Evolutionary conservation across 2,113 vertebrate species (phyloP).

Genomic region (Xyliphius kryptos): DNA sequence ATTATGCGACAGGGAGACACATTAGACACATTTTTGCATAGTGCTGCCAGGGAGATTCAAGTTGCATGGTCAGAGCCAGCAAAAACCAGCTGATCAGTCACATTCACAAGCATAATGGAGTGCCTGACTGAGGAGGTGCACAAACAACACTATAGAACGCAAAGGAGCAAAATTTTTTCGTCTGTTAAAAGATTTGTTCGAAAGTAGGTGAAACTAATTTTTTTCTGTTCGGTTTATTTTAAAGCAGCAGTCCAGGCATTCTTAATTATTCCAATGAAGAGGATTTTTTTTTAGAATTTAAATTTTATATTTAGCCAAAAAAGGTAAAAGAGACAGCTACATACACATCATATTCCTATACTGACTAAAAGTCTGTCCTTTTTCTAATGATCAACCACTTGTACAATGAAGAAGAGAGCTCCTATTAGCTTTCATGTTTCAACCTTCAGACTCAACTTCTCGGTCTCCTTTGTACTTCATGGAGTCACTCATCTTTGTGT

Average conservation of each 20-base stretch:
- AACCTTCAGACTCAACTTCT: constrained; percentile 56
- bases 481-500: constrained; percentile 57
- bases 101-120: constrained; percentile 43
- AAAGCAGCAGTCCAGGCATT: constrained; percentile 15
- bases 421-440: constrained; percentile 60
- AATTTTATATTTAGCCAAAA: too few species aligned
- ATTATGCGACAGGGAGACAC: constrained; percentile 70
- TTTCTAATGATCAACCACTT: constrained; percentile 66
- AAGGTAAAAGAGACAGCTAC: too few species aligned
- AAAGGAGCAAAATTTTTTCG: constrained; percentile 26
- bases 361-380: constrained; percentile 49
- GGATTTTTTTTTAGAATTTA: too few species aligned
- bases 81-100: constrained; percentile 47
- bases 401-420: constrained; percentile 56
- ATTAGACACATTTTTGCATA: constrained; percentile 63
- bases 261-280: too few species aligned
- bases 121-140: constrained; percentile 32
- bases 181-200: constrained; percentile 10
- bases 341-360: constrained; percentile 32
- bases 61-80: constrained; percentile 52
- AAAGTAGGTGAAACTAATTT: background rate
- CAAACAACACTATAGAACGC: constrained; percentile 21
- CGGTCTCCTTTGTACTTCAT: constrained; percentile 60
- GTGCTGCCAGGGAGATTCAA: constrained; percentile 52
- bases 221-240: background rate